Conservation (phyloP, 2,113 vertebrate species). For the Philantomba maxwellii region DNA sequence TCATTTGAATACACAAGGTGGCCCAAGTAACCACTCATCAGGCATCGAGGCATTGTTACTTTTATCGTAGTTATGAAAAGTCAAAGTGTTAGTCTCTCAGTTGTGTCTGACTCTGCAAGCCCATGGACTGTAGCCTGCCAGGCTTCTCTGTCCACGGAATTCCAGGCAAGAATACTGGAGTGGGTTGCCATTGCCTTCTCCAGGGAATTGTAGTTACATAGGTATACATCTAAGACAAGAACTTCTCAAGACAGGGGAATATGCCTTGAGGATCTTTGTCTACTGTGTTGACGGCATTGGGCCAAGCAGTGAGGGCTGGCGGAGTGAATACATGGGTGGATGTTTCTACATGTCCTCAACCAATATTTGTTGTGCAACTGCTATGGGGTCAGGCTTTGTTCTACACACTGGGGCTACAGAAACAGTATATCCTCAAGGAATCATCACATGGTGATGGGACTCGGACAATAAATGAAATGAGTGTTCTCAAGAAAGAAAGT, state of each 20-base stretch:
- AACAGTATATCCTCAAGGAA: background rate
- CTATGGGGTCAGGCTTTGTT: background rate
- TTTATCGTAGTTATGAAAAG: background rate
- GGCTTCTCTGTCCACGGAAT: background rate
- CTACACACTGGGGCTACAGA: background rate
- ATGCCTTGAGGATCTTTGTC: background rate
- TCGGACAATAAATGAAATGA: background rate
- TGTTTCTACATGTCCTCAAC: background rate
- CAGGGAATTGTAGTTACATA: background rate
- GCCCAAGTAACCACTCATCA: no score
- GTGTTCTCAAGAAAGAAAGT: background rate
- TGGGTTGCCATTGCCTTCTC: background rate
- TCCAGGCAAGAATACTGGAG: background rate
- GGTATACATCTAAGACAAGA: no score
- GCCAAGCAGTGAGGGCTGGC: background rate
- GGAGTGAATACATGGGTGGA: background rate
- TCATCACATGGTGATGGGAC: background rate
- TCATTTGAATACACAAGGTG: background rate
- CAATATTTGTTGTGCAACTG: background rate
- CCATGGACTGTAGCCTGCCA: background rate
- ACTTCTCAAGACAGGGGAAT: background rate
- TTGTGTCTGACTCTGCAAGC: background rate
- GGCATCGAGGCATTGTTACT: background rate
- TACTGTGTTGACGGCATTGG: background rate
- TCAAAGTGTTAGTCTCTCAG: background rate